phyloP scores from a whole-genome alignment of 2,113 vertebrate species.

The Tragulus kanchil region DNA sequence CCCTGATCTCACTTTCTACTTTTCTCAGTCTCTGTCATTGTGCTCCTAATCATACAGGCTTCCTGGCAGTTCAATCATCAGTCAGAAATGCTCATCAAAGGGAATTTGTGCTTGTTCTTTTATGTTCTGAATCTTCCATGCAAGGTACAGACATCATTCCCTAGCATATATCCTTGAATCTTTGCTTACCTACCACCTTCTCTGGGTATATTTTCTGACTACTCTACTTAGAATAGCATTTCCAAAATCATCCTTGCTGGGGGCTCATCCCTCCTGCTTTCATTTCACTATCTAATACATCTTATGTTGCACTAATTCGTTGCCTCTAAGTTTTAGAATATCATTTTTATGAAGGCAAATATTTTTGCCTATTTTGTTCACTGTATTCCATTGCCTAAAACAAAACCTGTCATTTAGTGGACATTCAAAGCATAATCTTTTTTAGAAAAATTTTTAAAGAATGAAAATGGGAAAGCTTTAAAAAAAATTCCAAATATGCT shows the following conservation, averaged over 20 bases:
- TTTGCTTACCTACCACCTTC: background rate
- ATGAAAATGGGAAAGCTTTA: background rate
- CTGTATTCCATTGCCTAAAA: background rate
- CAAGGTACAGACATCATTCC: background rate
- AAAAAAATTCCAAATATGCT: background rate
- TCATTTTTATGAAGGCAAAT: background rate
- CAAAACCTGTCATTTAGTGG: background rate
- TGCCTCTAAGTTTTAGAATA: background rate
- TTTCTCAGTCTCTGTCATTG: background rate
- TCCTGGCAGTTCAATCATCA: background rate
- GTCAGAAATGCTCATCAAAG: background rate
- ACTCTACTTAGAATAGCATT: background rate
- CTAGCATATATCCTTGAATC: background rate
- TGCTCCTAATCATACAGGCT: background rate
- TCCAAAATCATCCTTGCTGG: background rate
- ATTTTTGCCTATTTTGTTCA: background rate
- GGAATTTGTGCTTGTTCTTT: background rate
- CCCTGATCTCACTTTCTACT: background rate
- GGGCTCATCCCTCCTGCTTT: background rate
- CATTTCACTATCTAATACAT: background rate
- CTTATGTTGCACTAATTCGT: background rate
- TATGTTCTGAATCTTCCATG: background rate
- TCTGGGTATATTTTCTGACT: background rate
- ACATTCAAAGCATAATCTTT: background rate
- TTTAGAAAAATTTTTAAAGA: background rate